Base-by-base conservation (phyloP, 2,888 invertebrate genomes). In the Chromoteleia sp. region DNA sequence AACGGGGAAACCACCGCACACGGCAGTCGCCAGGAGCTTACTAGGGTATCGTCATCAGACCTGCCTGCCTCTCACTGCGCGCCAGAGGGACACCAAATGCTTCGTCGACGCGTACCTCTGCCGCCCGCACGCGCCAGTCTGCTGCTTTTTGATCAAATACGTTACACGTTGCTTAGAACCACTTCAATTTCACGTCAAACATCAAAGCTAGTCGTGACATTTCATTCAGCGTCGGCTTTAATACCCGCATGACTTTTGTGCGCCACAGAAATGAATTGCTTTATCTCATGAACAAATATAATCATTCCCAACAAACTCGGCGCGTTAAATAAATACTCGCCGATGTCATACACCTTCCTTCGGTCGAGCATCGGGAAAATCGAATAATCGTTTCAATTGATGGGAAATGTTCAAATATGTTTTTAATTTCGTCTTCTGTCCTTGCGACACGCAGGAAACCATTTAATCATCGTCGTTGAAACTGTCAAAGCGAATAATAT, bases 1-100 rank as follows among this genome's bases (percentile, higher is more conserved):
- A 79, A 67, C 56, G 54, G 79, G 45, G 56, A 73, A 73, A 79
- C 79, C 73, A 54, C 79, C 56, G 43, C 54, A 39, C 39, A 21
- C 52, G 54, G 10, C 48, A 43, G 33, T n/a, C 41, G 30, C 17
- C 50, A 45, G 30, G 10, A 50, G 76, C 45, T 61, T 77, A 30
- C 68, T 77, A 77, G 61, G 76, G 76, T 68, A 76, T 43, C 45
- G 14, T 56, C 56, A 50, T 58, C 39, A 54, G 19, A 45, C 17
- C 15, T 43, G 65, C 12, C n/a, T 39, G 65, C 21, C n/a, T 21
- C 39, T 10, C 59, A 21, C 36, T 33, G 30, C 19, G 30, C 25
- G 3, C 6, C 2, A 6, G 25, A 45, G 6, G 15, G 58, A 8
- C 21, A 19, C 45, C 45, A 45, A 45, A 41, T 15, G 14, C 41